Evolutionary conservation across 2,797 vertebrate genomes (phyloP).

Genomic region (Onychomys leucogaster): DNA sequence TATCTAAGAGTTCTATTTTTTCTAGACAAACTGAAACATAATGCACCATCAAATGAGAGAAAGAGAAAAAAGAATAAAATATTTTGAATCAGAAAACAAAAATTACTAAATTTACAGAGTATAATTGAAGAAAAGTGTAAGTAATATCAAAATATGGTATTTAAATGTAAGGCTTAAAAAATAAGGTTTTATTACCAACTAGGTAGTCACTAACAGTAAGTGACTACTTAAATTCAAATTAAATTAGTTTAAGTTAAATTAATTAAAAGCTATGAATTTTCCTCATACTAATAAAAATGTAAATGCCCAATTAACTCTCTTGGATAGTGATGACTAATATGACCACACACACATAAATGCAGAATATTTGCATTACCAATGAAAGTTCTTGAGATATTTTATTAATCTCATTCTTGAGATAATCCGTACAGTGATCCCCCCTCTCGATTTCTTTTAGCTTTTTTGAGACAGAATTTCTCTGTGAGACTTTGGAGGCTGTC

Average conservation of each 20-base stretch:
- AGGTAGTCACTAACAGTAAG: neutral
- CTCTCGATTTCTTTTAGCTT: too few species aligned
- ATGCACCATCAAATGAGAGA: neutral
- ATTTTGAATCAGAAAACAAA: neutral
- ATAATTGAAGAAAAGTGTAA: neutral
- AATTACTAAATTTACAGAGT: neutral
- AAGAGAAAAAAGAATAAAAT: neutral
- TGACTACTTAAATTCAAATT: neutral
- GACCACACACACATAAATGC: neutral
- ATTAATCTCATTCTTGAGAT: neutral
- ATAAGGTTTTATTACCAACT: neutral
- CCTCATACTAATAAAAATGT: neutral
- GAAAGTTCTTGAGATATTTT: neutral
- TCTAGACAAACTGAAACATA: neutral
- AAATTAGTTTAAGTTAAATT: conserved; percentile 44
- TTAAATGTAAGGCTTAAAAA: neutral
- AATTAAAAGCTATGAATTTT: neutral
- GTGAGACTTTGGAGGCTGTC: too few species aligned
- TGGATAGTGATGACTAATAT: neutral
- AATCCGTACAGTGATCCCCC: neutral
- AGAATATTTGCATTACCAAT: neutral
- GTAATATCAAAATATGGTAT: neutral
- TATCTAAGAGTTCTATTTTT: conserved; percentile 7
- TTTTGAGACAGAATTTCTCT: too few species aligned
- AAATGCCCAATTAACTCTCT: neutral